Percentiles rank a stretch among this genome's conserved stretches.
phyloP scores from a whole-genome alignment of 2,888 invertebrate species.

The Luperina testacea region DNA sequence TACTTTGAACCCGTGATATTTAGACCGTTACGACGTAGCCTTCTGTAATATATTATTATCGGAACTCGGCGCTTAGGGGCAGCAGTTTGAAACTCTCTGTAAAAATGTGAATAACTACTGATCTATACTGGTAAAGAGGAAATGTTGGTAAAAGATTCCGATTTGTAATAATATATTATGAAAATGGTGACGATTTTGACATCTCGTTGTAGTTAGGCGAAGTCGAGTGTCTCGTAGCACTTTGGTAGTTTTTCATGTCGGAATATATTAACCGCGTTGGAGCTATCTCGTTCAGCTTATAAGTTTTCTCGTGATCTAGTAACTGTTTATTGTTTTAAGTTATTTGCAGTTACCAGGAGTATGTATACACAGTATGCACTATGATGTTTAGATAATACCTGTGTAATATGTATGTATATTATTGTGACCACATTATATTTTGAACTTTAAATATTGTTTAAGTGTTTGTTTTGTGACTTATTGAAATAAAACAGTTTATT shows the following conservation, averaged over 20 bases:
- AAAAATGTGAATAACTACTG: slow-evolving; percentile 26
- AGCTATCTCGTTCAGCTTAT: slow-evolving; percentile 67
- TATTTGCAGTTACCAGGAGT: slow-evolving; percentile 68
- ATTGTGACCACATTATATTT: slow-evolving; percentile 83
- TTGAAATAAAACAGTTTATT: slow-evolving; percentile 90
- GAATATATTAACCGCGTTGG: slow-evolving; percentile 75
- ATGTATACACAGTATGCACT: slow-evolving; percentile 69
- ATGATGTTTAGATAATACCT: slow-evolving; percentile 77
- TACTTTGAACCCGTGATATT: slow-evolving; percentile 46
- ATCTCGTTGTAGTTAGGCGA: slow-evolving; percentile 10
- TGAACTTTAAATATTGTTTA: slow-evolving; percentile 80
- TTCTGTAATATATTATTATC: slow-evolving; percentile 54
- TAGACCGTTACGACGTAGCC: slow-evolving; percentile 34
- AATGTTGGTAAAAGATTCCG: slow-evolving; percentile 19
- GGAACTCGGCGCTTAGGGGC: slow-evolving; percentile 20
- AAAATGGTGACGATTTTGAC: slow-evolving; percentile 16
- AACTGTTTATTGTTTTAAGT: slow-evolving; percentile 70
- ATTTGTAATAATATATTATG: slow-evolving; percentile 52
- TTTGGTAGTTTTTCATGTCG: slow-evolving; percentile 59
- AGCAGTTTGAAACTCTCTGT: slow-evolving; percentile 32
- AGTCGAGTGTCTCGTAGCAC: slow-evolving; percentile 28
- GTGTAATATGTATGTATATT: slow-evolving; percentile 75
- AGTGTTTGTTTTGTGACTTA: slow-evolving; percentile 85
- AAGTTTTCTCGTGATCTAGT: slow-evolving; percentile 66
- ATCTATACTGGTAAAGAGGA: slow-evolving; percentile 14